phyloP scores from a whole-genome alignment of 1,140 invertebrate species.

The Drosophila bipectinata region DNA sequence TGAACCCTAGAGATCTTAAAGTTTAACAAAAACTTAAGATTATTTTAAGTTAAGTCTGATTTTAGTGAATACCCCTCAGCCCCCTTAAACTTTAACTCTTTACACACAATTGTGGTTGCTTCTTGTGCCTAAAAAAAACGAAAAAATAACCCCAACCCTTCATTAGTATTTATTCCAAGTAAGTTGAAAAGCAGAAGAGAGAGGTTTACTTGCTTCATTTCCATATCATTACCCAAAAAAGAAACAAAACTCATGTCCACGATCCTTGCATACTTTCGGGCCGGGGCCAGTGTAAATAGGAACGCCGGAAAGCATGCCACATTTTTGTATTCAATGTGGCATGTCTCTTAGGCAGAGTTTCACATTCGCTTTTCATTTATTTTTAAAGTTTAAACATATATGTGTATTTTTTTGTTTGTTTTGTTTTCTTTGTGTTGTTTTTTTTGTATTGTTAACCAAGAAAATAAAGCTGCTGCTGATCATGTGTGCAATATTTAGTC shows the following conservation, averaged over 20 bases:
- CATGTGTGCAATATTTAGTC: constrained; percentile 52
- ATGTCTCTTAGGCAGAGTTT: not conserved
- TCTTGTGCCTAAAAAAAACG: constrained; percentile 34
- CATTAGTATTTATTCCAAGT: constrained; percentile 49
- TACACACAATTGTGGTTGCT: constrained; percentile 37
- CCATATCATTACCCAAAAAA: not conserved
- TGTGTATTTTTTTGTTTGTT: not conserved
- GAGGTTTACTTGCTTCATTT: not conserved
- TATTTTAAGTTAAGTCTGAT: not conserved
- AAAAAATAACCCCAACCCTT: not conserved
- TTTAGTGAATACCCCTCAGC: not conserved
- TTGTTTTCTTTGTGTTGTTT: constrained; percentile 24
- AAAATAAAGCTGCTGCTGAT: constrained; percentile 42
- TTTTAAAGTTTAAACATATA: constrained; percentile 24
- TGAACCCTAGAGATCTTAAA: not conserved
- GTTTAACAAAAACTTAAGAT: not conserved
- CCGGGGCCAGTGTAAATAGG: not conserved
- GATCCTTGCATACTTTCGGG: constrained; percentile 24
- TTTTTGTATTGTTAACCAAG: constrained; percentile 31
- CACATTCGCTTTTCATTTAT: constrained; percentile 33
- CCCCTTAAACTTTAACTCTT: constrained; percentile 8
- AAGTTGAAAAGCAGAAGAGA: not conserved
- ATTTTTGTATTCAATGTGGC: not conserved
- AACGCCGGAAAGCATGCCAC: constrained; percentile 16
- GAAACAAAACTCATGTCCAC: not conserved